Conservation (phyloP, 53 echinoderm and acorn worm genomes). For the Astropecten irregularis region DNA sequence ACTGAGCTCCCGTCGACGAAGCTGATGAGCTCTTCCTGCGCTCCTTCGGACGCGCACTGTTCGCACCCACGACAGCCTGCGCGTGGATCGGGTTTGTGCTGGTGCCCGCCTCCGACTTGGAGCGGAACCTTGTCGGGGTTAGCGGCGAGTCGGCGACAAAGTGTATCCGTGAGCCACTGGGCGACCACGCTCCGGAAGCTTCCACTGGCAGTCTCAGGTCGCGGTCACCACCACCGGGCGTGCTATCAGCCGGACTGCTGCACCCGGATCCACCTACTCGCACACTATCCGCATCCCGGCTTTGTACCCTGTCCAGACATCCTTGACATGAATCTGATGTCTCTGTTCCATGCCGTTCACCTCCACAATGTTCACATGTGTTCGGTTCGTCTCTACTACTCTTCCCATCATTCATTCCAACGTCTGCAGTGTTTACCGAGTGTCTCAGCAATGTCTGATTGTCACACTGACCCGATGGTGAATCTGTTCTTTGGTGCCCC, state of each 20-base stretch:
- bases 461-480: background rate
- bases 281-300: background rate
- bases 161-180: constrained; percentile 26
- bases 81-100: constrained; percentile 45
- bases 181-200: constrained; percentile 29
- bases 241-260: constrained; percentile 41
- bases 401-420: background rate
- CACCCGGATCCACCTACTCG: constrained; percentile 30
- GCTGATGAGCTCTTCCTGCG: constrained; percentile 10
- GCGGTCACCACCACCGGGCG: background rate
- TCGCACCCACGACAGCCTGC: constrained; percentile 19
- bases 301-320: background rate
- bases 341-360: background rate
- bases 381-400: background rate
- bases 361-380: background rate
- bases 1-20: constrained; percentile 8
- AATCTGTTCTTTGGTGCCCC: background rate
- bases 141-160: constrained; percentile 41
- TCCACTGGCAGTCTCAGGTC: constrained; percentile 22
- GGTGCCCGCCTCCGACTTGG: constrained; percentile 51
- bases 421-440: background rate
- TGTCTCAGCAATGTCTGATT: background rate
- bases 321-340: background rate
- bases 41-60: constrained; percentile 13
- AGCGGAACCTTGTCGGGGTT: constrained; percentile 46